A percentile compares a stretch with the other conserved stretches of the same genome.
Evolutionary conservation across 2,113 vertebrate species (phyloP).

Genomic region (Planiliza haematocheilus): DNA sequence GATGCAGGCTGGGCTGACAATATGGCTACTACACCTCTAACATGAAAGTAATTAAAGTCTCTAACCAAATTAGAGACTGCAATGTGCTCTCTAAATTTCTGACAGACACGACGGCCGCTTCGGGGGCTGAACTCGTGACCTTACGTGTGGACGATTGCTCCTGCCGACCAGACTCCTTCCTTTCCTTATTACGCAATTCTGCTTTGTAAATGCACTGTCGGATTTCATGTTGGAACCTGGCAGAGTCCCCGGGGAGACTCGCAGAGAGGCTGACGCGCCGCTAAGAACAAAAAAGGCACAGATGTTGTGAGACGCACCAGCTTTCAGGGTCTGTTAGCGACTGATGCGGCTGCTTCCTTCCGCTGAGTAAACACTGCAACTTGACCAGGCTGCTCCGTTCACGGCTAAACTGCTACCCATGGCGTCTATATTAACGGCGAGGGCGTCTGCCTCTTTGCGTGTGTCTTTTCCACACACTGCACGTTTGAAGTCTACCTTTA

Average conservation of each 20-base stretch:
- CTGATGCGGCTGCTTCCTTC: neutral
- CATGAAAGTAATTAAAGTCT: neutral
- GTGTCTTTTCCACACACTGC: conserved; percentile 24
- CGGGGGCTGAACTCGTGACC: neutral
- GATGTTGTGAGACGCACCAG: neutral
- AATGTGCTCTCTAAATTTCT: neutral
- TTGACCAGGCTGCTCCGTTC: conserved; percentile 22
- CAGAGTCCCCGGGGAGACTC: neutral
- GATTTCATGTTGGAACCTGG: neutral
- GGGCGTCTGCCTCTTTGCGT: conserved; percentile 31
- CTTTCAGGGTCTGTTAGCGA: neutral
- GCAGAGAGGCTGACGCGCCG: neutral
- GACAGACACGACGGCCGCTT: neutral
- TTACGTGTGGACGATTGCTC: neutral
- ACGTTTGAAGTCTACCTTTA: conserved; percentile 36
- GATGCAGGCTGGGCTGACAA: no score
- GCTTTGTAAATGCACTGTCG: neutral
- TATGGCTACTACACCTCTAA: no score
- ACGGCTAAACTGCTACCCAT: conserved; percentile 37
- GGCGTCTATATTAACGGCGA: conserved; percentile 4
- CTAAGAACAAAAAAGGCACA: neutral
- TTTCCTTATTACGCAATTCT: neutral
- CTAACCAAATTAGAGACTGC: neutral
- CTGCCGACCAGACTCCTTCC: neutral
- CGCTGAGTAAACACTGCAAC: conserved; percentile 5